These are phyloP conservation scores for Hucho hucho DNA, from an alignment of 2,113 vertebrate genomes.

Conservation along the genomic window DNA sequence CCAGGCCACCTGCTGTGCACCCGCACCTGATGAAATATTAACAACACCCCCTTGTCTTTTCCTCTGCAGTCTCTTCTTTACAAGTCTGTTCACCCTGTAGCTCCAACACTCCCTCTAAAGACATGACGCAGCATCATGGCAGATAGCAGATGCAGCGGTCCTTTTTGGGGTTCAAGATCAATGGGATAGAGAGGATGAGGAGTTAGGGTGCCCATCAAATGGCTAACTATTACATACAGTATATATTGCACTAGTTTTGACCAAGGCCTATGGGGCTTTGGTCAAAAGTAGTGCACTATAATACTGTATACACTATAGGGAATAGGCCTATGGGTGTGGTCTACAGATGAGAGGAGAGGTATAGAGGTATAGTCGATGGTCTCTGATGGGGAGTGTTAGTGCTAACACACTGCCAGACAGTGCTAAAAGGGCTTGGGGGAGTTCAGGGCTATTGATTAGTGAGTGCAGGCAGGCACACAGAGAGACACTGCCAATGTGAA, in stretches of 20 bases:
- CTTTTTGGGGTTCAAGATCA: background rate
- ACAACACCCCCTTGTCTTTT: background rate
- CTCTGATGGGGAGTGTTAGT: background rate
- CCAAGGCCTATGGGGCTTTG: too few relatives aligned
- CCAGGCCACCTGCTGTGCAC: background rate
- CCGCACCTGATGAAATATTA: background rate
- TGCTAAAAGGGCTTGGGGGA: slow-evolving; percentile 61
- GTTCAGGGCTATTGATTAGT: slow-evolving; percentile 52
- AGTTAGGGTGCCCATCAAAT: background rate
- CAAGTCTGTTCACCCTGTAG: background rate
- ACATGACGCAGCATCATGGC: background rate
- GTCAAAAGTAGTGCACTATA: too few relatives aligned
- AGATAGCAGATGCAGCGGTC: background rate
- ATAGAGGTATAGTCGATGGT: background rate
- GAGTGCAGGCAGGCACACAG: slow-evolving; percentile 33
- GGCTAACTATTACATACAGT: background rate
- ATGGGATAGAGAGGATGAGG: background rate
- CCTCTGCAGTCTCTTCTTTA: background rate
- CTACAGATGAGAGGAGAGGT: background rate
- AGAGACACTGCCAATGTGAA: slow-evolving; percentile 2
- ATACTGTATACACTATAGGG: too few relatives aligned
- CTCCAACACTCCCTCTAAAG: background rate
- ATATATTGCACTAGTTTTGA: background rate
- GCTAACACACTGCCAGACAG: slow-evolving; percentile 37
- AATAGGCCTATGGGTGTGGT: background rate